Conservation (phyloP, 2,113 vertebrate genomes). For the Lycaon pictus region DNA sequence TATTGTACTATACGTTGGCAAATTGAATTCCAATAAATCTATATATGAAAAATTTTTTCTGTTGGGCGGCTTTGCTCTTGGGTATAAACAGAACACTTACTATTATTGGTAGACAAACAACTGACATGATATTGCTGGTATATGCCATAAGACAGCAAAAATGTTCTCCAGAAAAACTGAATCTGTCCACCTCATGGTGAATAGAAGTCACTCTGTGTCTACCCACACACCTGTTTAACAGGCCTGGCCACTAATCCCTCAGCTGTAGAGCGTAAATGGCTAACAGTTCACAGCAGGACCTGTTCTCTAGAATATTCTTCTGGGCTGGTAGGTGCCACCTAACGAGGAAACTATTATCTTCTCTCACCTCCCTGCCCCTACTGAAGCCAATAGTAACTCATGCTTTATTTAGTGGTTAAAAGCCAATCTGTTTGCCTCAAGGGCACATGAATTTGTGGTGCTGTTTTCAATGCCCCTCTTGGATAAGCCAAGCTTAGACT, state of each 20-base stretch:
- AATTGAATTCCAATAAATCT: too few relatives aligned
- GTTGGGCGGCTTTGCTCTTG: background rate
- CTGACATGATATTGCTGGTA: background rate
- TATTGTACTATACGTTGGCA: too few relatives aligned
- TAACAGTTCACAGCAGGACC: background rate
- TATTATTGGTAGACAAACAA: background rate
- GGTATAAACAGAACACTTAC: background rate
- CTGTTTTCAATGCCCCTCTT: background rate
- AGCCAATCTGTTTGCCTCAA: background rate
- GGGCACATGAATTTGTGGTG: background rate
- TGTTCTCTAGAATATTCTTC: background rate
- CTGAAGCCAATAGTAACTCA: background rate
- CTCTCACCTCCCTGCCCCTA: background rate
- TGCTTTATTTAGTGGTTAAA: background rate
- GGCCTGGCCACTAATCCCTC: background rate
- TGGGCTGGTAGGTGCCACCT: background rate
- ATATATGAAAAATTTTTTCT: background rate
- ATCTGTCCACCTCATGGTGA: background rate
- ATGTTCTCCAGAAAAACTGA: background rate
- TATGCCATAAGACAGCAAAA: background rate
- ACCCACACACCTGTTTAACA: background rate
- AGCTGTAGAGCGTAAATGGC: background rate
- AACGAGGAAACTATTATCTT: background rate
- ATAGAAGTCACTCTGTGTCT: background rate
- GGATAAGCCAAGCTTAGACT: background rate